Evolutionary conservation across 2,797 vertebrate species (phyloP), one percentile per base, ranked within the genome.

Genomic region (Sparidentex hasta): DNA sequence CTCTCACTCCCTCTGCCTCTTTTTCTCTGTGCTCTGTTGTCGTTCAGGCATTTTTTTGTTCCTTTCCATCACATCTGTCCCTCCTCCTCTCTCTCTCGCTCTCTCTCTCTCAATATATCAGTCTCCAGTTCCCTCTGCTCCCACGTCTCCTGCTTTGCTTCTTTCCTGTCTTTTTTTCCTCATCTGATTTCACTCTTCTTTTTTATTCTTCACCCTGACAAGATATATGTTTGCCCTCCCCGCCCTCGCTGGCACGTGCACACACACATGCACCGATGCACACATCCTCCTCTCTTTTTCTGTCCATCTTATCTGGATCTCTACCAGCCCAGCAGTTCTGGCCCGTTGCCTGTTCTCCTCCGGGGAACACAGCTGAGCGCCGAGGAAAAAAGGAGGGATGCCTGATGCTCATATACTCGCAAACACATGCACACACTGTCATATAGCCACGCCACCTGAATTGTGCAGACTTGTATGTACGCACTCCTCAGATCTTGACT

Each of bases 301-400:
- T 78, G 81, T 82, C 79, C 79, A 80, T 88, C 91, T 92, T 82
- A 90, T 90, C 87, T 89, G 71, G 85, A 92, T 87, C 86, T 90
- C 56, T 71, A 85, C 74, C 80, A 83, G 82, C 41, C 56, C 20
- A 14, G 76, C 62, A 76, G 86, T 90, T 90, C 87, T 91, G 80
- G 89, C 65, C 75, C 25, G 65, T 56, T 91, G 89, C 84, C 78
- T 74, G 73, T 38, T 66, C 51, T 87, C 88, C 87, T 86, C 25
- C 2, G 82, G 82, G 90, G 85, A 88, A 52, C 79, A 81, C 76
- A 87, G 78, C 83, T 83, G 90, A 88, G 74, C 18, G 7, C 58
- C 75, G 74, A 83, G 75, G 29, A 44, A 81, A 85, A 90, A 66
- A 83, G 76, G 58, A 87, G 84, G 48, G 77, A 69, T 27, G 64